Conservation (phyloP, 2,888 invertebrate species). For the Peribatodes rhomboidaria region DNA sequence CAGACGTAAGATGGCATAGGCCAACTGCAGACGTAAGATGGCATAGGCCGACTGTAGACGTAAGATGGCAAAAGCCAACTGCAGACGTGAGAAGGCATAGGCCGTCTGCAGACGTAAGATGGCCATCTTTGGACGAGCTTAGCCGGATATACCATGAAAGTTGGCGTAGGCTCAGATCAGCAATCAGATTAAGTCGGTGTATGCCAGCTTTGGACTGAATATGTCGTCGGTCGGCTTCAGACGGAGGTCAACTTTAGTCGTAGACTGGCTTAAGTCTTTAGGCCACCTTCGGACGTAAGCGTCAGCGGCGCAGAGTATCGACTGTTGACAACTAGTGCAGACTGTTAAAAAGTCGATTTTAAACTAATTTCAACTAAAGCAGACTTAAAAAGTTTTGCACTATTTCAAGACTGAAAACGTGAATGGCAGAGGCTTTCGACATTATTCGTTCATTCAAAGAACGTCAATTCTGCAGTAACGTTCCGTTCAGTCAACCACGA, state of each 20-base stretch:
- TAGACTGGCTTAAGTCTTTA: background rate
- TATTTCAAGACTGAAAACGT: constrained; percentile 13
- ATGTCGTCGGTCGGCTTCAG: background rate
- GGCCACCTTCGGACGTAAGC: background rate
- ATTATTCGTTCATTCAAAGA: background rate
- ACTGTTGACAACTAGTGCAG: background rate
- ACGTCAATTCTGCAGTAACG: no score
- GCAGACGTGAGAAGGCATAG: background rate
- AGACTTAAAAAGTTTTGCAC: background rate
- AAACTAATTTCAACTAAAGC: background rate
- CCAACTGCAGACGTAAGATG: background rate
- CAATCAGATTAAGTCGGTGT: background rate
- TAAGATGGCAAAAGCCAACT: constrained; percentile 2
- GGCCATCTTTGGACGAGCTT: no score
- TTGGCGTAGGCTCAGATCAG: no score
- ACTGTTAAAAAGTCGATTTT: background rate
- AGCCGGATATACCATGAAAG: no score
- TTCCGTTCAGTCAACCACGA: background rate
- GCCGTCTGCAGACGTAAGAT: background rate
- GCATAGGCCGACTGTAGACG: background rate
- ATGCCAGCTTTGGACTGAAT: background rate
- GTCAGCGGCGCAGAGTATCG: constrained; percentile 1
- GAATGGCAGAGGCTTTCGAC: background rate
- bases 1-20: background rate
- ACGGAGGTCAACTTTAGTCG: background rate